phyloP scores from a whole-genome alignment of 1,140 invertebrate genomes.

The Drosophila tristis region DNA sequence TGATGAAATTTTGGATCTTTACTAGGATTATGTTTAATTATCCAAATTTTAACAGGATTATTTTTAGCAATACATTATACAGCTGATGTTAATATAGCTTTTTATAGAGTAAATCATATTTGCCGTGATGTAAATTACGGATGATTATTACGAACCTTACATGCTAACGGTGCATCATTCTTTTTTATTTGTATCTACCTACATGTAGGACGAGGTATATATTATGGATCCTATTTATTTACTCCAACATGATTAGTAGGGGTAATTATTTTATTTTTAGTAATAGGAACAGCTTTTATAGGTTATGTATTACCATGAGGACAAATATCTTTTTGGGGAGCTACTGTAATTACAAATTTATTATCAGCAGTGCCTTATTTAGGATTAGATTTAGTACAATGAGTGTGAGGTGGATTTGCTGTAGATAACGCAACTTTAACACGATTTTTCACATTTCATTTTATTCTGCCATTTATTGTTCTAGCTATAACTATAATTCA shows the following conservation, averaged over 20 bases:
- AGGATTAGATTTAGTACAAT: constrained; percentile 86
- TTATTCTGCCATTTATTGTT: constrained; percentile 89
- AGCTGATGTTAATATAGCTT: constrained; percentile 85
- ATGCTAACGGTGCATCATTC: constrained; percentile 86
- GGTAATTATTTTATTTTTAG: constrained; percentile 86
- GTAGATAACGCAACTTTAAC: constrained; percentile 88
- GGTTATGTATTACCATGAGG: constrained; percentile 89
- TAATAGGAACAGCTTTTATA: constrained; percentile 88
- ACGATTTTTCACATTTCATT: constrained; percentile 86
- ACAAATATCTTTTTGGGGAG: constrained; percentile 90
- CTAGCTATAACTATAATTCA: constrained; percentile 86
- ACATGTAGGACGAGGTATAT: constrained; percentile 46
- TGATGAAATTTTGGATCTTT: constrained; percentile 83
- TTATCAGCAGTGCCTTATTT: constrained; percentile 88
- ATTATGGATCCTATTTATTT: constrained; percentile 39
- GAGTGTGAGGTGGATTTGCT: constrained; percentile 89
- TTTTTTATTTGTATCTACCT: constrained; percentile 85
- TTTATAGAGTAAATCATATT: constrained; percentile 86
- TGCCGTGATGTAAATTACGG: constrained; percentile 86
- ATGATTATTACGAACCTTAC: constrained; percentile 86
- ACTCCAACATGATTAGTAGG: constrained; percentile 85
- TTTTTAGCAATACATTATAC: constrained; percentile 85
- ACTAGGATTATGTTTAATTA: constrained; percentile 86
- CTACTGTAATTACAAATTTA: constrained; percentile 90
- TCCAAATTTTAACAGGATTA: constrained; percentile 87